phyloP scores from a whole-genome alignment of 2,113 vertebrate genomes.

The Tetraodon nigroviridis region DNA sequence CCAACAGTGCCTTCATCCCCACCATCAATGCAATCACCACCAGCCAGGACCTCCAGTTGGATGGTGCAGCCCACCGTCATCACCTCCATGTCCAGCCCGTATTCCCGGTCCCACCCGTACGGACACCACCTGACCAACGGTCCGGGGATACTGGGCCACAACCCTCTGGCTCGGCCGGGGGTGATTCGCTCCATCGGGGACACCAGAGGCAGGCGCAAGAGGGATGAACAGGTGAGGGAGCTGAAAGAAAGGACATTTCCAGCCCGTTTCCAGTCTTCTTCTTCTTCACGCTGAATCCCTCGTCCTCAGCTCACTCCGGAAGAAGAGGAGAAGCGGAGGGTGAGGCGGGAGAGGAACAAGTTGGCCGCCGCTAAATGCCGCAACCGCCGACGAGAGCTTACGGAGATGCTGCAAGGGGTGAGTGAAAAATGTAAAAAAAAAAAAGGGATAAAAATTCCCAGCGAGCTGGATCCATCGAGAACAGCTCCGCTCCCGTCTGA shows the following conservation, averaged over 20 bases:
- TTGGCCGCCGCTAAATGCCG: slow-evolving; percentile 96
- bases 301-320: slow-evolving; percentile 88
- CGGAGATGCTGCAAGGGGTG: slow-evolving; percentile 96
- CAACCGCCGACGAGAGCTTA: slow-evolving; percentile 94
- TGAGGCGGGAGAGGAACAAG: slow-evolving; percentile 97
- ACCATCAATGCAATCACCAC: slow-evolving; percentile 99
- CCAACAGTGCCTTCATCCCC: slow-evolving; percentile 97
- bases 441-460: too few relatives aligned
- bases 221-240: slow-evolving; percentile 88
- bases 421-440: too few relatives aligned
- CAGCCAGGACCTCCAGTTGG: slow-evolving; percentile 99
- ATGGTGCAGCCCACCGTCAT: slow-evolving; percentile 99
- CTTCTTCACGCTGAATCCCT: slow-evolving; percentile 9
- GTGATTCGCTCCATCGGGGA: slow-evolving; percentile 97
- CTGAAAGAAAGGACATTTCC: neutral
- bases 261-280: too few relatives aligned
- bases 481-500: too few relatives aligned
- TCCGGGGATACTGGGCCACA: slow-evolving; percentile 82
- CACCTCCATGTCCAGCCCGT: slow-evolving; percentile 98
- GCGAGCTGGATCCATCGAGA: neutral
- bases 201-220: slow-evolving; percentile 85
- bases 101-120: slow-evolving; percentile 90
- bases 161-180: slow-evolving; percentile 85
- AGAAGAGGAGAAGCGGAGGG: slow-evolving; percentile 95
- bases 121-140: slow-evolving; percentile 84